Conservation (phyloP, 2,888 invertebrate species). For the Isotomurus palustris region DNA sequence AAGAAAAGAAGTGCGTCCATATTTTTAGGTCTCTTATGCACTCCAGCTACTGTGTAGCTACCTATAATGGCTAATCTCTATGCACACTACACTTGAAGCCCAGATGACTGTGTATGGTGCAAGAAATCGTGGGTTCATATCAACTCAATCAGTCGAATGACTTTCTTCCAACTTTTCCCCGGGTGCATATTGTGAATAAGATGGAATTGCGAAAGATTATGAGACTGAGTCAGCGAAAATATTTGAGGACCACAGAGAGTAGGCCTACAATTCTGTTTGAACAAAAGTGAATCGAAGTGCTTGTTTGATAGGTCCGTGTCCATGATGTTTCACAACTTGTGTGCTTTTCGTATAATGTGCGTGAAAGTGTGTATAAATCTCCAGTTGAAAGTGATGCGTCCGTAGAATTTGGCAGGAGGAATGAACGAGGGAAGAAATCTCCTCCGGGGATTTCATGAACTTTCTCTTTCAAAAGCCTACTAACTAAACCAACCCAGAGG, state of each 20-base stretch:
- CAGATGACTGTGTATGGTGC: too few relatives aligned
- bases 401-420: constrained; percentile 11
- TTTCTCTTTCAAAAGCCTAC: neutral
- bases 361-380: constrained; percentile 9
- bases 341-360: constrained; percentile 5
- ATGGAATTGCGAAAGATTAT: neutral
- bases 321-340: constrained; percentile 10
- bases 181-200: neutral
- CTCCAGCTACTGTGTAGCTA: too few relatives aligned
- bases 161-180: constrained; percentile 1
- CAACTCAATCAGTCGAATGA: constrained; percentile 4
- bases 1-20: too few relatives aligned
- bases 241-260: constrained; percentile 4
- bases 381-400: constrained; percentile 8
- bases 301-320: neutral
- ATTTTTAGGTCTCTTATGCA: too few relatives aligned
- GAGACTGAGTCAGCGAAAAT: constrained; percentile 12
- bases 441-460: constrained; percentile 1
- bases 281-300: neutral
- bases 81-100: too few relatives aligned
- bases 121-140: neutral
- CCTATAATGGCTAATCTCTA: too few relatives aligned
- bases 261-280: too few relatives aligned
- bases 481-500: constrained; percentile 1
- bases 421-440: neutral